Percentiles rank a stretch among this genome's conserved stretches.
Conservation (phyloP, 2,888 invertebrate genomes). For the Coremacera marginata region DNA sequence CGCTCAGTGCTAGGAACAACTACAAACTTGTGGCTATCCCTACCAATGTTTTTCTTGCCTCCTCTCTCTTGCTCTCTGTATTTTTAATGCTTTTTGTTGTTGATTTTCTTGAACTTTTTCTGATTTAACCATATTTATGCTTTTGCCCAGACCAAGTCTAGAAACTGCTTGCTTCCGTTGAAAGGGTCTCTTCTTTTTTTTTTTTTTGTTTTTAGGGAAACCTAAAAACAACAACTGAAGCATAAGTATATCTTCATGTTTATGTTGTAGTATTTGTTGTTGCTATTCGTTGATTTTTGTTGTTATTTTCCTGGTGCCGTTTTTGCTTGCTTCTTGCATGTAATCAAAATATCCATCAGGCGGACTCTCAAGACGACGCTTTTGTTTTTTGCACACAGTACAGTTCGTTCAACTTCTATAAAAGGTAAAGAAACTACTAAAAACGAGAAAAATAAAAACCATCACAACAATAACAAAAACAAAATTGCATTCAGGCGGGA, state of each 20-base stretch:
- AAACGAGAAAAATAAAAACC: constrained; percentile 8
- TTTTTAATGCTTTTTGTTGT: background rate
- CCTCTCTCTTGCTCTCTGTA: background rate
- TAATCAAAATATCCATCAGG: constrained; percentile 31
- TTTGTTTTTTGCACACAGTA: background rate
- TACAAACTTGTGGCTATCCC: too few relatives aligned
- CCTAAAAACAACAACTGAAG: constrained; percentile 8
- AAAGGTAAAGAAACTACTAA: constrained; percentile 27
- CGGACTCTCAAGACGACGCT: constrained; percentile 4
- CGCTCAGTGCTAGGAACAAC: too few relatives aligned
- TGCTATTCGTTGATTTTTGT: constrained; percentile 4
- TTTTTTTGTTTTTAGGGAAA: background rate
- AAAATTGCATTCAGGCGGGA: background rate
- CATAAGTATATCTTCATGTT: background rate
- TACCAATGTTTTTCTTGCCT: too few relatives aligned
- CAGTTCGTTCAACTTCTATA: constrained; percentile 29
- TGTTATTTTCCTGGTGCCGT: constrained; percentile 15
- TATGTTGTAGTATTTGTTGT: background rate
- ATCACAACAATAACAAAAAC: background rate
- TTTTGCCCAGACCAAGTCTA: background rate
- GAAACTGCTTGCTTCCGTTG: constrained; percentile 26
- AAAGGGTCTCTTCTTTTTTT: constrained; percentile 13
- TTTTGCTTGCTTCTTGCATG: constrained; percentile 6
- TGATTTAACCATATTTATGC: background rate
- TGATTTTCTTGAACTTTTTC: background rate